Conservation (phyloP, 1,140 invertebrate genomes). For the Microplitis demolitor region DNA sequence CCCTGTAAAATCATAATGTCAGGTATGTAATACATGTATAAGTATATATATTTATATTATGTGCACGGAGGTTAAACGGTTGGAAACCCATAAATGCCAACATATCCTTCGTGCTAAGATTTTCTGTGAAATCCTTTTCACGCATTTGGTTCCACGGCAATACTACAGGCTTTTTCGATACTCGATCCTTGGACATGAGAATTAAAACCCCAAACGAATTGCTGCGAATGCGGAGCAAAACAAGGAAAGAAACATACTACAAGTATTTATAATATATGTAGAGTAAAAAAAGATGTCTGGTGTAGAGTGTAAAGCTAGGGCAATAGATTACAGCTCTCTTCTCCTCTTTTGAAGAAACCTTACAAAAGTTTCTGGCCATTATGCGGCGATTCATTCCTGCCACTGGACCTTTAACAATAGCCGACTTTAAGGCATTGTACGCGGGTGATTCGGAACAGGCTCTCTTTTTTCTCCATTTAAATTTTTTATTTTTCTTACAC, state of each 20-base stretch:
- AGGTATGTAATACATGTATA: not conserved
- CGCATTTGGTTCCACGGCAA: constrained; percentile 41
- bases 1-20: not conserved
- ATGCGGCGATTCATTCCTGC: constrained; percentile 37
- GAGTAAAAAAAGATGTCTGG: not conserved
- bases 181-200: not conserved
- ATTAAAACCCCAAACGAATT: constrained; percentile 13
- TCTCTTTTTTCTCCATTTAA: not conserved
- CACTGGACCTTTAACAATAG: constrained; percentile 39
- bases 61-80: constrained; percentile 19
- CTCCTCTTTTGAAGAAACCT: constrained; percentile 35
- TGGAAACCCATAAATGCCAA: constrained; percentile 42
- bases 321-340: constrained; percentile 22
- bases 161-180: not conserved
- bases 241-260: not conserved
- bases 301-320: not conserved
- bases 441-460: constrained; percentile 31
- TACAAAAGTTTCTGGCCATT: constrained; percentile 38
- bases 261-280: no score
- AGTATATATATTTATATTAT: not conserved
- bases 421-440: constrained; percentile 43
- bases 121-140: constrained; percentile 58
- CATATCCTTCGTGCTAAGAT: constrained; percentile 41
- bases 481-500: not conserved
- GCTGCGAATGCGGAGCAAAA: not conserved